Base-by-base conservation (phyloP, 2,888 invertebrate genomes). In the Nomada lathburiana region DNA sequence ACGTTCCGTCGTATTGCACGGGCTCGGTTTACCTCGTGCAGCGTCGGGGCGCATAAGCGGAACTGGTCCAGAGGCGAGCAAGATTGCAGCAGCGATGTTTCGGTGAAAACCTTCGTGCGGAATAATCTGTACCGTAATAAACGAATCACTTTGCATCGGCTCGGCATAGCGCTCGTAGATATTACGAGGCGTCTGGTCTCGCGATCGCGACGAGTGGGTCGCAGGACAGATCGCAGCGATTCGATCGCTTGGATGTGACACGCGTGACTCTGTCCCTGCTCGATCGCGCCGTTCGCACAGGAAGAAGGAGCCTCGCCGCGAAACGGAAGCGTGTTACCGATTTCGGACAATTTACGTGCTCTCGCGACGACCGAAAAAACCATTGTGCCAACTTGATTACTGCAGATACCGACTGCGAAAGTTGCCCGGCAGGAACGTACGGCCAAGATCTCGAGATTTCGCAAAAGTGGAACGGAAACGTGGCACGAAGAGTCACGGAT, bases 391-490 rank as follows among this genome's bases (percentile, higher is more conserved):
- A 16, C 57, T 5, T 5, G 4, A 26, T 29, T 23, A 63, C 53
- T 29, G 52, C 29, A 47, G 68, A 60, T 68, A 44, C 20, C 26
- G 18, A 3, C 10, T 16, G 13, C 11, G 13, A n/a, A 57, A 29
- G 44, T 44, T 53, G 1, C n/a, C n/a, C 26, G 52, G 23, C 7
- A 36, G 5, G 20, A n/a, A 29, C 11, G 42, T 5, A 13, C 18
- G 1, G 60, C 42, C 60, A 44, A 64, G 59, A 80, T 65, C 26
- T 42, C 50, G 36, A 55, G 60, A 60, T 26, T n/a, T 10, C 13
- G n/a, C 13, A 47, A 59, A 77, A 80, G 26, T 68, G 29, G 80
- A 80, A 68, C 80, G 78, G 72, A 80, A 77, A 57, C 29, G 50
- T 9, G 42, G 18, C 23, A 59, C 18, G 29, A 7, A 1, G 26